Conservation (phyloP, 2,797 vertebrate species). For the Squalus acanthias region DNA sequence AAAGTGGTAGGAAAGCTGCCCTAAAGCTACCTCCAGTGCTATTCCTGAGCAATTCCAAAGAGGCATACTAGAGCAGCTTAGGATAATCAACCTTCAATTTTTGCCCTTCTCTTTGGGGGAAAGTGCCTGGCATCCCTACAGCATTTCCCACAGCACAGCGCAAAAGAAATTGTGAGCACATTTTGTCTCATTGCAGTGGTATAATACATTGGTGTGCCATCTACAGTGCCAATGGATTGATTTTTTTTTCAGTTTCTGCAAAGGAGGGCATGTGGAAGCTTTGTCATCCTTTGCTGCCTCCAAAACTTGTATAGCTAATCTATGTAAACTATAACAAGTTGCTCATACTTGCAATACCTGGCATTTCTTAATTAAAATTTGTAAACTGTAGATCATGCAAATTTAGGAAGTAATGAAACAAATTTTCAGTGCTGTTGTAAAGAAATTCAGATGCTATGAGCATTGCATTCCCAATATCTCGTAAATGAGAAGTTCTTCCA, state of each 20-base stretch:
- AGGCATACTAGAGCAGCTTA: not conserved
- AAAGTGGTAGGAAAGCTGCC: not conserved
- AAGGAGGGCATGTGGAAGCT: not conserved
- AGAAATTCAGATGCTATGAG: not conserved
- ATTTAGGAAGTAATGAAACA: not conserved
- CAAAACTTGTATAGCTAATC: not conserved
- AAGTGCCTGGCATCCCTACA: not conserved
- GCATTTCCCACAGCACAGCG: not conserved
- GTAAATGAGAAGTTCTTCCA: not conserved
- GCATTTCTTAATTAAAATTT: not conserved
- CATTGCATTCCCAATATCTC: not conserved
- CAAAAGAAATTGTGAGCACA: not conserved
- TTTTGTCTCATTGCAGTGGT: not conserved
- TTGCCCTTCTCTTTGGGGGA: not conserved
- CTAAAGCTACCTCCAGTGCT: not conserved
- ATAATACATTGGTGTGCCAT: not conserved
- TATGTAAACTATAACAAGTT: not conserved
- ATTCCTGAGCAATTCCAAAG: not conserved
- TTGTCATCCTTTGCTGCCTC: not conserved
- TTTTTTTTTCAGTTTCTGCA: not conserved
- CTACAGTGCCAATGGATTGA: not conserved
- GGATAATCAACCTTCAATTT: not conserved
- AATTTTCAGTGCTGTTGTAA: not conserved
- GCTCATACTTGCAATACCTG: not conserved
- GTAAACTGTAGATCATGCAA: not conserved